Percentiles rank a stretch among this genome's conserved stretches.
phyloP scores from a whole-genome alignment of 2,888 invertebrate genomes.

The Eumacrocentrus americanus region DNA sequence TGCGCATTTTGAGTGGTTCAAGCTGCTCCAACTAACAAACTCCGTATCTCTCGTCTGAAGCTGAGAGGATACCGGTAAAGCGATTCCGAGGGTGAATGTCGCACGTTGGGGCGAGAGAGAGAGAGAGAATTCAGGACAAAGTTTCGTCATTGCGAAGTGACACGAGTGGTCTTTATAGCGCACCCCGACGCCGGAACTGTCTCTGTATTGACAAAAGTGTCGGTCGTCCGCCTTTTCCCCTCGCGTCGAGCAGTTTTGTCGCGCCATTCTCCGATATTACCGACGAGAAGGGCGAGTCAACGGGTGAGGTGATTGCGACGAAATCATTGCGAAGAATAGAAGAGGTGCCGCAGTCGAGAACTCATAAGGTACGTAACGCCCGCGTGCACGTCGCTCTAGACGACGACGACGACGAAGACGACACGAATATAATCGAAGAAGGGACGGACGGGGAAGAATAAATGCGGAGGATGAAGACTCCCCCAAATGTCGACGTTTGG shows the following conservation, averaged over 20 bases:
- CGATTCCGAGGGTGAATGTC: neutral
- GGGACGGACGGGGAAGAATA: constrained; percentile 25
- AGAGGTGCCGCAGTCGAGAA: constrained; percentile 60
- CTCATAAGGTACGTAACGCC: constrained; percentile 49
- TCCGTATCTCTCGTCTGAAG: constrained; percentile 37
- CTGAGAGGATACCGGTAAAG: constrained; percentile 10
- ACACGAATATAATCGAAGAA: constrained; percentile 39
- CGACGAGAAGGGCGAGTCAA: constrained; percentile 41
- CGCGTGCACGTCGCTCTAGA: constrained; percentile 25
- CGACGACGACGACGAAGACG: constrained; percentile 34
- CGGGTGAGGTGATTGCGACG: constrained; percentile 29
- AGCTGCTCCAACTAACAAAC: constrained; percentile 52
- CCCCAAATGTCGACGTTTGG: too few species aligned
- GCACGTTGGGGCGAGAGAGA: constrained; percentile 20
- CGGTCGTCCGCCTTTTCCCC: constrained; percentile 51
- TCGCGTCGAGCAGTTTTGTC: constrained; percentile 59
- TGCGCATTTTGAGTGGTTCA: constrained; percentile 36
- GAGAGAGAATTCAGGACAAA: constrained; percentile 62
- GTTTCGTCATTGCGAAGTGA: constrained; percentile 67
- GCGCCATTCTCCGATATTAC: constrained; percentile 61
- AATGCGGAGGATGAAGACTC: constrained; percentile 33
- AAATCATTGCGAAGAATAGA: constrained; percentile 9
- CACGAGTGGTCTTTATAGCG: constrained; percentile 68
- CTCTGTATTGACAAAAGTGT: constrained; percentile 65
- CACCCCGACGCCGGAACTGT: constrained; percentile 44